Percentiles rank a stretch among this genome's conserved stretches.
These are phyloP conservation scores for Clitarchus hookeri DNA, from an alignment of 2,888 invertebrate genomes.

Conservation along the genomic window DNA sequence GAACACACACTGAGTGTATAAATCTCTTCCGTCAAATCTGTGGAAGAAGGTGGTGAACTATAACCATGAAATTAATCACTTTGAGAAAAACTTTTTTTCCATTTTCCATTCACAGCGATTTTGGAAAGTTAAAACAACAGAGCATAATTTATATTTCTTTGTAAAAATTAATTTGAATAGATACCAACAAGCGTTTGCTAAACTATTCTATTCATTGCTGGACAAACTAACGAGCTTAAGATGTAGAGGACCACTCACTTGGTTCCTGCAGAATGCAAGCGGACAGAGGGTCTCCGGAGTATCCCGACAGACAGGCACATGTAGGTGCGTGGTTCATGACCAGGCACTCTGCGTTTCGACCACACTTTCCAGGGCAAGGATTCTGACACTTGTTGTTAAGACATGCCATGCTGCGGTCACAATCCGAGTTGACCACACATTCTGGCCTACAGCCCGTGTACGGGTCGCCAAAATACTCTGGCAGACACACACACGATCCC, in stretches of 20 bases:
- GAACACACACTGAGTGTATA: too few species aligned
- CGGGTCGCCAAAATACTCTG: constrained; percentile 50
- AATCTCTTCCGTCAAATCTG: too few species aligned
- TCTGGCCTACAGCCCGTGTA: constrained; percentile 51
- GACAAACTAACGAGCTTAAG: not conserved
- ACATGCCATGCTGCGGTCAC: constrained; percentile 49
- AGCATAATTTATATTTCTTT: too few species aligned
- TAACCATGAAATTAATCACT: too few species aligned
- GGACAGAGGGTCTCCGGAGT: constrained; percentile 48
- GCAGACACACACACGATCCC: constrained; percentile 48
- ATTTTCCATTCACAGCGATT: too few species aligned
- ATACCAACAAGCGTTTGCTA: too few species aligned
- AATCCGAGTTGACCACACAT: constrained; percentile 51
- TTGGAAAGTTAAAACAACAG: too few species aligned
- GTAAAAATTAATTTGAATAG: too few species aligned
- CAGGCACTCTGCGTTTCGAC: constrained; percentile 50
- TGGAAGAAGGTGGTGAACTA: too few species aligned
- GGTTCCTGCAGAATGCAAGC: constrained; percentile 46
- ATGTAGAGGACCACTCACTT: constrained; percentile 37
- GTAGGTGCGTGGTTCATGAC: constrained; percentile 51
- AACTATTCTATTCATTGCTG: not conserved
- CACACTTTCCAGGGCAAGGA: constrained; percentile 50
- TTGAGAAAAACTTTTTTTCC: too few species aligned
- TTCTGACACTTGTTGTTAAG: constrained; percentile 48
- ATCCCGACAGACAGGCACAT: constrained; percentile 42